Evolutionary conservation across 2,113 vertebrate genomes (phyloP), one percentile per base, ranked within the genome.

Genomic region (Indri indri): DNA sequence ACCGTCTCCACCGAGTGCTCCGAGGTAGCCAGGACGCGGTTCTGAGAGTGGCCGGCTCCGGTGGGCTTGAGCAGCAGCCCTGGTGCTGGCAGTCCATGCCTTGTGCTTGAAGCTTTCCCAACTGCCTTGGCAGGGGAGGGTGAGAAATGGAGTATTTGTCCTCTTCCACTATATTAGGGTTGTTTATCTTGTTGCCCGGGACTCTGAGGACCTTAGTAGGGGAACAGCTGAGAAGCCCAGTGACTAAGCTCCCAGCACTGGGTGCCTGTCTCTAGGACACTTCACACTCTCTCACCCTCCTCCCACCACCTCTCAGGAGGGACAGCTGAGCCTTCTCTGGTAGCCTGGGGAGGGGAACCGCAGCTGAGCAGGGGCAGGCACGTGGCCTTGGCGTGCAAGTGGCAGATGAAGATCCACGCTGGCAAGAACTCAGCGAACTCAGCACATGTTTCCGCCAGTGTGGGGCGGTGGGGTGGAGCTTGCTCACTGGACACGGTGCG

Each of bases 121-220:
- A 17, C 79, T 40, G 77, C 47, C 42, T 40, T 12, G n/a, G 81
- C 18, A 52, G n/a, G 40, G 79, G 79, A 77, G 73, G 88, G 92
- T 71, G 82, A 95, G 94, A 47, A 52, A 20, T 20, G 71, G 63
- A 73, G 74, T 40, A 32, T 76, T 40, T 96, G 65, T 90, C 70
- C 45, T 76, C 85, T 90, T 61, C 77, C 40, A 73, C 95, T 95
- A 79, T 90, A 88, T 93, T 90, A 37, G 71, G 92, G 70, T 73
- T 98, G 98, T 98, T 97, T 92, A 93, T 87, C 76, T 91, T 82
- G 94, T 96, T 97, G 96, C 96, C 84, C 25, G 42, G 96, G 95
- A 85, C 94, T 77, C 81, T 6, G 71, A 80, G 90, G 88, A 54
- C 63, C 71, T 92, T 79, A 77, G 89, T 82, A 34, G 89, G 30